Base-by-base conservation (phyloP, 1,140 invertebrate species). In the Drosophila sp. region DNA sequence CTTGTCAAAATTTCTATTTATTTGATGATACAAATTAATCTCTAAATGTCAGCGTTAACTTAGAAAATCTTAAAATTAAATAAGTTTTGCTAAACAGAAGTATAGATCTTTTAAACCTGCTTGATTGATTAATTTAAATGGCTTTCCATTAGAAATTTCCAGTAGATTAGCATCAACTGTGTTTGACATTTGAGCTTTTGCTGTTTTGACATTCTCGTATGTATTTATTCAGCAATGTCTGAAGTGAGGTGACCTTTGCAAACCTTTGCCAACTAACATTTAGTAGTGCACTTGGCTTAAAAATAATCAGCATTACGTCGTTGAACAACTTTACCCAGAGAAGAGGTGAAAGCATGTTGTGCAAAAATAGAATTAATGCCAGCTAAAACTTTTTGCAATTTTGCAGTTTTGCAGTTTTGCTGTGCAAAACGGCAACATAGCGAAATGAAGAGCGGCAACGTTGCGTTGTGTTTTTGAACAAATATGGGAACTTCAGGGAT, bases 361-460 rank as follows among this genome's bases (percentile, higher is more conserved):
- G 53, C 48, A 40, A 63, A 83, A 84, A 84, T 80, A 76, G 67
- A 65, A 84, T 71, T 72, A 76, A 76, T 78, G 74, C 25, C 36
- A 36, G 45, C 59, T 25, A 56, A 45, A 84, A 86, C n/a, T 50
- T 58, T 83, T 80, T 53, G 14, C 29, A 36, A 8, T 36, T 53
- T 62, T 38, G 43, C 48, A 86, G 56, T 58, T 83, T 80, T 53
- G 14, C 29, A 36, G 13, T 36, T 53, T 62, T 38, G 43, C 48
- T 27, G 43, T 41, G 62, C 34, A 62, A 57, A 61, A 48, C 59
- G 54, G 78, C 63, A 69, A 57, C 58, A 36, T 43, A 32, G 40
- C 18, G 11, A 13, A 32, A 8, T 56, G 38, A 70, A 64, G 29
- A 48, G 64, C 53, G 62, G 73, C 66, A 80, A 73, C 77, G 51